Evolutionary conservation across 2,113 vertebrate species (phyloP), one percentile per base, ranked within the genome.

Genomic region (Pterocles gutturalis): DNA sequence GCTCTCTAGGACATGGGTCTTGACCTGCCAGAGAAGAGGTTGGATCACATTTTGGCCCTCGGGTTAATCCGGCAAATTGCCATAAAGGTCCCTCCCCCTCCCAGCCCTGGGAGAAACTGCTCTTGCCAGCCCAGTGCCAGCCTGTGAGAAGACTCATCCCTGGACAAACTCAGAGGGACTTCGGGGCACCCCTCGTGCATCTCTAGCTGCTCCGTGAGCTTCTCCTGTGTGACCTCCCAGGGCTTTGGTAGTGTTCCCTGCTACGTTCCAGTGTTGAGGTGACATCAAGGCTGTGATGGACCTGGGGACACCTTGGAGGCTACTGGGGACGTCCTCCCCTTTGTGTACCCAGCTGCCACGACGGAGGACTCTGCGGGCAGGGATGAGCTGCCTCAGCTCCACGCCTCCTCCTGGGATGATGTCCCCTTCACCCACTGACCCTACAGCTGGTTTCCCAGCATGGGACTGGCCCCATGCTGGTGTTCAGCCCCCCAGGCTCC

Each of bases 291-390:
- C 28, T 62, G 26, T 5, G 60, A 20, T 7, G 26, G 26, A 49
- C n/a, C 12, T 45, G 36, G 20, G 54, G 41, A 67, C 75, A 28
- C 41, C 55, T 46, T 26, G 34, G 51, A 60, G 29, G 57, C 17
- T 8, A 7, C 16, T 33, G 57, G 43, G 26, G 61, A 49, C 13
- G 45, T 7, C 28, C 21, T 9, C 6, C 4, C 7, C 7, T 51
- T 61, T 13, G 19, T 2, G 0, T 4, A 34, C 7, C 28, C 54
- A 46, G 54, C 46, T 38, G 54, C 41, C 10, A 8, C 0, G 2
- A 9, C 0, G 6, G 13, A 83, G 49, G 4, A 70, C 57, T 60
- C 58, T 1, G 0, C 5, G 7, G n/a, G 53, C 25, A 34, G 20
- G 4, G 25, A 43, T 15, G 13, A n/a, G 21, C 53, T 49, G 53